Conservation (phyloP, 1,140 invertebrate genomes). For the Archivesica marissinica region DNA sequence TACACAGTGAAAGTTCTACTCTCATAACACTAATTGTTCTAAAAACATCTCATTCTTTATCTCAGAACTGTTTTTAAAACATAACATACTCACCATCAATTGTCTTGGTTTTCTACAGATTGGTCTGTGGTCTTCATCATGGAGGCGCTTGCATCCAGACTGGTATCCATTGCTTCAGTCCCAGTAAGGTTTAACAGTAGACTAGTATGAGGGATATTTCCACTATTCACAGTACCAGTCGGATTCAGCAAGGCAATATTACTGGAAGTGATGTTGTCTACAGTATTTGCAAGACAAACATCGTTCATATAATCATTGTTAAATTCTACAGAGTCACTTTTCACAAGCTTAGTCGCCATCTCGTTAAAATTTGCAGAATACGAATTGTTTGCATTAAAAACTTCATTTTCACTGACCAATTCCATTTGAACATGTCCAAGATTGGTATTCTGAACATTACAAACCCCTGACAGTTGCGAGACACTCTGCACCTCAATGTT, state of each 20-base stretch:
- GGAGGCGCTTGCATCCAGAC: not conserved
- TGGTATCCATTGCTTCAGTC: slow-evolving; percentile 30
- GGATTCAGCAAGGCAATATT: not conserved
- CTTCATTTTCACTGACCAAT: not conserved
- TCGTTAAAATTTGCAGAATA: not conserved
- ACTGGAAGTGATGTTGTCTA: not conserved
- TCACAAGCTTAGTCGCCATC: not conserved
- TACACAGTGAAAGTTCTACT: too few relatives aligned
- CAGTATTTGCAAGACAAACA: not conserved
- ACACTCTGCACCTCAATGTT: not conserved
- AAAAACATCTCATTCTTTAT: too few relatives aligned
- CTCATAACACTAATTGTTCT: too few relatives aligned
- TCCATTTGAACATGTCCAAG: not conserved
- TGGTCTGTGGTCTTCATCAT: not conserved
- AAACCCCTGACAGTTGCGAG: not conserved
- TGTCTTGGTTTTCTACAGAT: not conserved
- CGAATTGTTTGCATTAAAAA: not conserved
- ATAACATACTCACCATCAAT: slow-evolving; percentile 3
- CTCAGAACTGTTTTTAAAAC: too few relatives aligned
- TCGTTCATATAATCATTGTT: not conserved
- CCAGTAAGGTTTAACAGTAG: not conserved
- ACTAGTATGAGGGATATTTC: not conserved
- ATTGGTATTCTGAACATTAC: not conserved
- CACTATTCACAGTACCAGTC: too few relatives aligned
- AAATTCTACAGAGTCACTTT: not conserved